Evolutionary conservation across 1,140 invertebrate species (phyloP), one percentile per base, ranked within the genome.

Genomic region (Drosophila repletoides): DNA sequence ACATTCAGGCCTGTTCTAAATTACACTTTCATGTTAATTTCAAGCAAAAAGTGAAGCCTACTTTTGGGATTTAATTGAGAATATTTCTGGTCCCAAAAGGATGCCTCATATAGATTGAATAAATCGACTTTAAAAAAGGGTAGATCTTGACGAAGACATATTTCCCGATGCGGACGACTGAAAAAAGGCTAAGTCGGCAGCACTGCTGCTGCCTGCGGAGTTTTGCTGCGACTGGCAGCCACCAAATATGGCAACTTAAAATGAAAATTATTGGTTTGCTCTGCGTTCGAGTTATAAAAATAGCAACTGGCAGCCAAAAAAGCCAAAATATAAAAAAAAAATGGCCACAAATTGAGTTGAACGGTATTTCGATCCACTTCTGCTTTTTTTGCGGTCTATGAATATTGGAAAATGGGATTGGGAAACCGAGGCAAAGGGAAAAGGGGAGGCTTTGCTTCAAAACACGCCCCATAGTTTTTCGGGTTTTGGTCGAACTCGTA

Each of bases 261-360:
- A 80, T 68, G 72, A 76, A 86, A 86, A 86, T 86, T 86, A 86
- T 86, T 86, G 80, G 80, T 53, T 68, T 48, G 49, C 59, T 72
- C 19, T 24, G 45, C 40, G 36, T 28, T 36, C 45, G 17, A 48
- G 31, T 41, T 55, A 64, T 55, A 64, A 59, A 69, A 48, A 55
- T 55, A 28, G 31, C 33, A 53, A 31, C 19, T 48, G 12, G 9
- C 24, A 34, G 6, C 31, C n/a, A 36, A 41, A 41, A 65, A 59
- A 60, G 45, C 41, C n/a, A 55, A 83, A 58, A 70, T 33, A 29
- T 17, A 31, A 43, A 45, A 41, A 6, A 61, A 79, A 66, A 64
- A 38, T 41, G 34, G 38, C 36, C 55, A 38, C 72, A 86, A 84
- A 86, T 84, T 84, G 81, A 84, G 80, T 86, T 86, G 79, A 73